Conservation (phyloP, 2,113 vertebrate species). For the Arenaria interpres region DNA sequence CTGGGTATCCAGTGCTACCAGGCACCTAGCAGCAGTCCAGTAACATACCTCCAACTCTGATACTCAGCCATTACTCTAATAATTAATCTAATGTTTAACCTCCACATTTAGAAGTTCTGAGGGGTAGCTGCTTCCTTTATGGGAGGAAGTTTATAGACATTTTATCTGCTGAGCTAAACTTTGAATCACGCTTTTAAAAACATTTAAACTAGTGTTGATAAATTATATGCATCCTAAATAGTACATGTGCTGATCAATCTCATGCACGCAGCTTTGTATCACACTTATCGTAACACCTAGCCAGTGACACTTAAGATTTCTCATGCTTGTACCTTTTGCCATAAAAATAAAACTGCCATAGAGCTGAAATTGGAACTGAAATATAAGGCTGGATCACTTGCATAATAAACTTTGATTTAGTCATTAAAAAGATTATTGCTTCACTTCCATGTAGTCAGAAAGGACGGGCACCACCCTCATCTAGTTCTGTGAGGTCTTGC, state of each 20-base stretch:
- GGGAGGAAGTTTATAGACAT: not conserved
- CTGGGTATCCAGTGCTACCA: not conserved
- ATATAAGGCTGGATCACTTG: constrained; percentile 15
- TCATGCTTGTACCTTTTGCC: not conserved
- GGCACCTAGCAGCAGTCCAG: not conserved
- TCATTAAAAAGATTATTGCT: constrained; percentile 39
- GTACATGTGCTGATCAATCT: not conserved
- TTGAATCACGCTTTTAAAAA: not conserved
- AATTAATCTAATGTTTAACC: not conserved
- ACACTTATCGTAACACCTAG: not conserved
- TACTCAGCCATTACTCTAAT: not conserved
- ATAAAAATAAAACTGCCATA: constrained; percentile 55
- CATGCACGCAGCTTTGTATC: not conserved
- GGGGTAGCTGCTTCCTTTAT: not conserved
- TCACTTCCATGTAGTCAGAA: not conserved
- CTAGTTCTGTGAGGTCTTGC: not conserved
- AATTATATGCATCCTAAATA: not conserved
- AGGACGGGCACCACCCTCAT: not conserved
- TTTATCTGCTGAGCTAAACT: not conserved
- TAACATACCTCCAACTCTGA: not conserved
- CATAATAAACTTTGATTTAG: constrained; percentile 61
- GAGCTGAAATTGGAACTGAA: constrained; percentile 48
- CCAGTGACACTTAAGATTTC: constrained; percentile 1
- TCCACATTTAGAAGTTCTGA: not conserved
- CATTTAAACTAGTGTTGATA: not conserved